Base-by-base conservation (phyloP, 2,888 invertebrate species). In the Melieria crassipennis region DNA sequence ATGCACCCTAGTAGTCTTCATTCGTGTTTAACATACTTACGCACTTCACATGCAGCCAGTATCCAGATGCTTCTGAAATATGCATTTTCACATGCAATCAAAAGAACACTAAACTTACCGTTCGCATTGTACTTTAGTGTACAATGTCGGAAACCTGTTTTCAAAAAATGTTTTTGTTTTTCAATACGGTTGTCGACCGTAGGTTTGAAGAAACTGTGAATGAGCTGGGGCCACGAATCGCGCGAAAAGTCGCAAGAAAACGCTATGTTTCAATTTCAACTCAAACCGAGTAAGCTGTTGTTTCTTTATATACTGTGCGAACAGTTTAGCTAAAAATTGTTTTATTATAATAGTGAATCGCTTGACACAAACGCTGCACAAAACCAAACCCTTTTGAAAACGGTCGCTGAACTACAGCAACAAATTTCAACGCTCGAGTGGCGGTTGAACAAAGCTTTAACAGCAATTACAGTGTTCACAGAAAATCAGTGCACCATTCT, bases 171-270 rank as follows among this genome's bases (percentile, higher is more conserved):
- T 30, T 30, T 30, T 30, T 30, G 30, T 30, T 30, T 30, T 30
- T 30, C 30, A 55, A 55, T 55, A 55, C 13, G 11, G 1, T 13
- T 13, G 10, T 13, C 13, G 11, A 13, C 13, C 13, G 11, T 55
- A 55, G 55, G 13, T 11, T 7, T 55, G 55, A 55, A 55, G 55
- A 55, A 55, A 55, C 5, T 9, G 11, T 30, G 30, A 30, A 13
- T 55, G n/a, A 5, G 11, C 55, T 13, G 13, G 55, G 11, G n/a
- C 55, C n/a, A 11, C n/a, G 55, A 5, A 55, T 55, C 10, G 11
- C 55, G n/a, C n/a, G 13, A 55, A 55, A 55, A 55, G 13, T 55
- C 13, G 11, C n/a, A 13, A 55, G 55, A 55, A 55, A 55, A 55
- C n/a, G 55, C 11, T 55, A 55, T 55, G 10, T 55, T 13, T 13